Evolutionary conservation across 2,888 invertebrate genomes (phyloP), one percentile per base, ranked within the genome.

Genomic region (Clivina fossor): DNA sequence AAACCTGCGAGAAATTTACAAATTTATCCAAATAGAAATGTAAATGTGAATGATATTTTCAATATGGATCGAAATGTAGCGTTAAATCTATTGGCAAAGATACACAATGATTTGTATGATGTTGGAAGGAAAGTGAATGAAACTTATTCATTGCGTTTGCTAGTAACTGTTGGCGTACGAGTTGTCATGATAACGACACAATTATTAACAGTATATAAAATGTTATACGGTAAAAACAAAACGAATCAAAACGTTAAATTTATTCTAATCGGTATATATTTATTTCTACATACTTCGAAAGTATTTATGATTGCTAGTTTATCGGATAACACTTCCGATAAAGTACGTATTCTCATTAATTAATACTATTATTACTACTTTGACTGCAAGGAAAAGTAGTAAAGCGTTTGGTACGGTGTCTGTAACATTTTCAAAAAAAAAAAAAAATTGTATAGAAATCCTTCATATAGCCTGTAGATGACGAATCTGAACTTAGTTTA

Each of bases 181-280:
- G 64, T 64, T 35, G 55, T 64, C 18, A 63, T 64, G 63, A 60
- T 62, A 37, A 63, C 61, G 5, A 62, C 63, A 5, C 64, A 64
- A 38, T 37, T 63, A 5, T 60, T 64, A 43, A 61, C 63, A 28
- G 57, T 58, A 2, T 64, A 62, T 40, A 61, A 63, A 41, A 59
- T 51, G 19, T 32, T 63, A 3, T 51, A 57, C 43, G 57, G 59
- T 26, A 60, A 60, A 4, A 46, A 53, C 16, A 19, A 43, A 13
- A 54, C 54, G 9, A 47, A 47, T 11, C 32, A 32, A 24, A 26
- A 20, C 3, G 46, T 61, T 9, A 55, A 53, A 9, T 62, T 61
- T 40, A 38, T 43, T n/a, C 24, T 63, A 8, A 37, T 58, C 9
- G 50, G 32, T 7, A 59, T 60, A 40, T 64, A 62, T 41, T 49